Conservation (phyloP, 2,113 vertebrate genomes). For the Psittacara wagleri region DNA sequence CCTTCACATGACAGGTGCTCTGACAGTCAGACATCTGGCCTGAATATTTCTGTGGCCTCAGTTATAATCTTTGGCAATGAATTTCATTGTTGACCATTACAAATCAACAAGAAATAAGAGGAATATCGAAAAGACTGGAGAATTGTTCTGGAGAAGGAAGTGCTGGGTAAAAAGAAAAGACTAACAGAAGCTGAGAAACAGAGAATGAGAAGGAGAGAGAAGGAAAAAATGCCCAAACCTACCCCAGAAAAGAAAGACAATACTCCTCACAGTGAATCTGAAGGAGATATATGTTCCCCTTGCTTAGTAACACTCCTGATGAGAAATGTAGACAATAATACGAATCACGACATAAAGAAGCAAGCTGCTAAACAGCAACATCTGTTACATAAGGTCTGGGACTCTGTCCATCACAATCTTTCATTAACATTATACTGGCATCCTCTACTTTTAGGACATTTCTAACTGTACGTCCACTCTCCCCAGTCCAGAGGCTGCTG, state of each 20-base stretch:
- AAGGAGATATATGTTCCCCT: background rate
- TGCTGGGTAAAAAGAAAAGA: background rate
- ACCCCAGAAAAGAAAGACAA: background rate
- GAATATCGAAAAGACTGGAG: background rate
- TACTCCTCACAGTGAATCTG: background rate
- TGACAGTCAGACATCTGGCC: background rate
- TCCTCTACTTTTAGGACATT: background rate
- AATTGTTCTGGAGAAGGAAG: background rate
- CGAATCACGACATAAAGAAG: background rate
- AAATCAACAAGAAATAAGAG: background rate
- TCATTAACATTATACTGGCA: background rate
- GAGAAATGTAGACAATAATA: background rate
- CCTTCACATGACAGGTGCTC: background rate
- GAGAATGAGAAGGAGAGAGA: background rate
- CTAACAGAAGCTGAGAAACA: background rate
- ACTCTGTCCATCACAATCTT: background rate
- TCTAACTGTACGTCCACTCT: background rate
- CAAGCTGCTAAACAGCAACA: background rate
- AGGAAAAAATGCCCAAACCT: fast-evolving
- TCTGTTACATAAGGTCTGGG: background rate
- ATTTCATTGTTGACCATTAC: background rate
- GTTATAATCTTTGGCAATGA: background rate
- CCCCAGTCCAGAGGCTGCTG: fast-evolving
- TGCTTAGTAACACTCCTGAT: background rate
- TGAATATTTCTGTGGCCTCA: background rate